These are phyloP conservation scores for Andinoacara biseriatus DNA, from an alignment of 2,113 vertebrate species.

Conservation along the genomic window DNA sequence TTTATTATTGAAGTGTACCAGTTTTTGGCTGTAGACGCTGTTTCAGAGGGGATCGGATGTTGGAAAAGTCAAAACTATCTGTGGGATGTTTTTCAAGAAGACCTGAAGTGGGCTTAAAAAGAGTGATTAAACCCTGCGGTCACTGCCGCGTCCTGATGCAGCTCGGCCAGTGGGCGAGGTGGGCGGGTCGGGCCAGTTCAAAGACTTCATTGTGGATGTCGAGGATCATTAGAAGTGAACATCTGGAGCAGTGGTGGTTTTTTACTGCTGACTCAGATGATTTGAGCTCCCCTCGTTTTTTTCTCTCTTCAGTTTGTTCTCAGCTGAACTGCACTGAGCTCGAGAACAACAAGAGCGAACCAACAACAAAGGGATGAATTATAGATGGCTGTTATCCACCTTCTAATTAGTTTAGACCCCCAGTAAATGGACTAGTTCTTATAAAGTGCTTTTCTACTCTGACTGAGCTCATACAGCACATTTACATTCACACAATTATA, in stretches of 20 bases:
- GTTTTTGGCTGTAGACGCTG: neutral
- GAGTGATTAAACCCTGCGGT: neutral
- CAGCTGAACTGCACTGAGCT: too few relatives aligned
- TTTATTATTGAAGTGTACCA: neutral
- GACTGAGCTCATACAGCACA: too few relatives aligned
- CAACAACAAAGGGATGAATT: neutral
- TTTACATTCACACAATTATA: too few relatives aligned
- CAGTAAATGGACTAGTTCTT: too few relatives aligned
- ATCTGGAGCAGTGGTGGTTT: neutral
- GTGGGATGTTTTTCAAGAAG: neutral
- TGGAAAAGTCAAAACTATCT: neutral
- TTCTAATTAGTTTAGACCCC: too few relatives aligned
- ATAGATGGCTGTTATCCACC: neutral
- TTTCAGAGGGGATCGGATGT: accelerated
- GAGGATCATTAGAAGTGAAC: neutral
- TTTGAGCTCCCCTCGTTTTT: neutral
- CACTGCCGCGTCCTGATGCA: neutral
- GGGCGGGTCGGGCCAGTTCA: neutral
- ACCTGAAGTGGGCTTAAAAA: neutral
- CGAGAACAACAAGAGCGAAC: neutral
- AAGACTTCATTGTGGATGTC: too few relatives aligned
- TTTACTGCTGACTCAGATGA: neutral
- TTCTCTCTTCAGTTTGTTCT: neutral
- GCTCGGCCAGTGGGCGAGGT: neutral
- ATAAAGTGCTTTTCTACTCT: too few relatives aligned